These are phyloP conservation scores for Lydus trimaculatus DNA, from an alignment of 2,888 invertebrate species.

Conservation along the genomic window DNA sequence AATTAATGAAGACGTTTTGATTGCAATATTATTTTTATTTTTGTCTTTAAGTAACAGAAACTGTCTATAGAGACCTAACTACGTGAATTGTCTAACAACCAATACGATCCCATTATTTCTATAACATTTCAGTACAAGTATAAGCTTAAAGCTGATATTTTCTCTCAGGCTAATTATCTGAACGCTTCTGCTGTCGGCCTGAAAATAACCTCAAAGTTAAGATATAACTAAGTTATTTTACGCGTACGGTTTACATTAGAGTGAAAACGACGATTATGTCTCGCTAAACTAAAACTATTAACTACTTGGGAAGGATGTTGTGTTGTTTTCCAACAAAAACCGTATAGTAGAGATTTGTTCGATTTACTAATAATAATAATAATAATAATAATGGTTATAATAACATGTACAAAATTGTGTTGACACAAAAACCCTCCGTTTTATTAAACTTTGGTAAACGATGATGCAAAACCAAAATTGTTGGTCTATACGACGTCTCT, in stretches of 20 bases:
- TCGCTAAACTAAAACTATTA: neutral
- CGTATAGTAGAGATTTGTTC: slow-evolving; percentile 21
- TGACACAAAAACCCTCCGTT: neutral
- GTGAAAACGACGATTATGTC: neutral
- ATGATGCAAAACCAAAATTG: neutral
- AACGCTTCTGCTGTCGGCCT: slow-evolving; percentile 22
- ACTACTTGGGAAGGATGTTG: slow-evolving; percentile 14
- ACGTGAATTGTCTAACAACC: slow-evolving; percentile 18
- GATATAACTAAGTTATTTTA: slow-evolving; percentile 20
- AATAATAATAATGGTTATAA: neutral
- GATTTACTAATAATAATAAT: slow-evolving; percentile 9
- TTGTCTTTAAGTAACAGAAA: slow-evolving; percentile 8
- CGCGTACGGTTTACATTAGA: slow-evolving; percentile 24
- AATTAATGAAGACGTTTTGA: slow-evolving; percentile 23
- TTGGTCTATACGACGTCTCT: neutral
- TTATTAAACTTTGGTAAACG: neutral
- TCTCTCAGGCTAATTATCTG: slow-evolving; percentile 20
- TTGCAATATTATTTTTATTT: slow-evolving; percentile 13
- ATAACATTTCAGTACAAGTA: neutral
- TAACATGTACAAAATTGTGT: neutral
- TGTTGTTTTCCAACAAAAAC: slow-evolving; percentile 15
- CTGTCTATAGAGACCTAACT: neutral
- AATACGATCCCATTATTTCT: slow-evolving; percentile 20
- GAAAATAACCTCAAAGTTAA: slow-evolving; percentile 30
- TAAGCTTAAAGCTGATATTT: neutral